Evolutionary conservation across 30 jellyfish, hydroid and myxozoan genomes (phyloP).

Genomic region (Rhopilema esculentum): DNA sequence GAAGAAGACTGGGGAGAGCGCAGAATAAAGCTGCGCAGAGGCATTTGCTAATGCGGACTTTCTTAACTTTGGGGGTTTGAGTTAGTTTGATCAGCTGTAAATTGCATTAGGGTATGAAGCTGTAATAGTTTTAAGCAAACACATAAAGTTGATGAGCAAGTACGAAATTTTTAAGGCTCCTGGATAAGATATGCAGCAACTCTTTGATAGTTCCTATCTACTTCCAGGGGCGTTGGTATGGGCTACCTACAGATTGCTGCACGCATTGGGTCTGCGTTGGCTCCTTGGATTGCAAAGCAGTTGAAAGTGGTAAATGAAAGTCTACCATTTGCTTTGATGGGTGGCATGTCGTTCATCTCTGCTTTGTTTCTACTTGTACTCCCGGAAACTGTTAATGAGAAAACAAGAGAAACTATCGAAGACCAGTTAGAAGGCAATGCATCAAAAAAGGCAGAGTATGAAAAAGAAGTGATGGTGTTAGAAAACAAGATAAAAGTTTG

Average conservation of each 20-base stretch:
- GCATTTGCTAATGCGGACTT: no score
- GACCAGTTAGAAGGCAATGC: slow-evolving; percentile 32
- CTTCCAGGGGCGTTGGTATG: slow-evolving; percentile 72
- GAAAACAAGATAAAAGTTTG: background rate
- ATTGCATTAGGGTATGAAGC: no score
- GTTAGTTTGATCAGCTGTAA: no score
- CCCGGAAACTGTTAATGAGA: slow-evolving; percentile 75
- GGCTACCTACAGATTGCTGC: slow-evolving; percentile 81
- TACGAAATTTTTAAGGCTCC: no score
- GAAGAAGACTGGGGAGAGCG: no score
- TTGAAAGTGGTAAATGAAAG: slow-evolving; percentile 9
- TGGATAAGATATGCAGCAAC: no score
- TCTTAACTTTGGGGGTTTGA: no score
- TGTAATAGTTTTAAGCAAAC: no score
- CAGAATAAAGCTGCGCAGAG: no score
- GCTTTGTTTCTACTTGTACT: slow-evolving; percentile 28
- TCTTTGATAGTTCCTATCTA: no score
- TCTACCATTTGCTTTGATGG: slow-evolving; percentile 81
- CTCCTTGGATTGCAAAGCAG: slow-evolving; percentile 89
- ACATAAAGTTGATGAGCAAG: no score
- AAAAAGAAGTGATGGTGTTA: background rate
- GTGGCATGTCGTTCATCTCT: slow-evolving; percentile 48
- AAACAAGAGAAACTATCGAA: slow-evolving; percentile 74
- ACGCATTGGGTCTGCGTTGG: slow-evolving; percentile 83
- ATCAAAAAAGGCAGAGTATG: background rate